Evolutionary conservation across 2,888 invertebrate genomes (phyloP), one percentile per base, ranked within the genome.

Genomic region (Isotomurus palustris): DNA sequence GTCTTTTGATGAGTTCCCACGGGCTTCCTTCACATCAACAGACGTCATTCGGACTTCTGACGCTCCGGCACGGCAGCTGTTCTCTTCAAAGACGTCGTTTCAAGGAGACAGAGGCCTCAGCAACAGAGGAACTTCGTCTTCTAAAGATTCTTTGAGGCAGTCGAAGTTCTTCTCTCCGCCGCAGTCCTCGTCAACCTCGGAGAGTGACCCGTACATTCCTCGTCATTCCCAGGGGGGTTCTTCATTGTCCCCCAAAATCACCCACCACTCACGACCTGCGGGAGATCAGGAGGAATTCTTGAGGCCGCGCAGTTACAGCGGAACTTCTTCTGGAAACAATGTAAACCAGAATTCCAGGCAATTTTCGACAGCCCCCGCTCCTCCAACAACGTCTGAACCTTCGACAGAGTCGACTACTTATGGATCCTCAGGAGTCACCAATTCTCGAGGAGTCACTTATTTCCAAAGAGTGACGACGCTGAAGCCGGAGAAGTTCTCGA

Each of bases 351-450:
- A 58, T 19, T 55, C 55, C 36, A 53, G 57, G 43, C 57, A 58
- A 24, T 62, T 62, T 58, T 62, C 61, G n/a, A 59, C 59, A 1
- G 47, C 14, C 8, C 12, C 49, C 5, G 35, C 58, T 14, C 61
- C 61, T 19, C 61, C 61, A 52, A 62, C 61, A 27, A 62, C 61
- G 8, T 58, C 61, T 2, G 61, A 62, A 28, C 57, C 61, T 1
- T 53, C 45, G 10, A 61, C 47, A 3, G 25, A 53, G 4, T 36
- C 50, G 14, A 43, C 60, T 21, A 36, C 55, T 25, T 22, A 48
- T 10, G 47, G 17, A 19, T 27, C 47, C 4, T 54, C 61, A 0
- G 25, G 53, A 19, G 54, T 51, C 19, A 29, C 36, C 6, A 53
- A 49, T 25, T 17, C 44, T 5, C 52, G 50, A 35, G 52, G 49